Percentiles rank a stretch among this genome's conserved stretches.
These are phyloP conservation scores for Ia io DNA, from an alignment of 2,113 vertebrate species.

Conservation along the genomic window DNA sequence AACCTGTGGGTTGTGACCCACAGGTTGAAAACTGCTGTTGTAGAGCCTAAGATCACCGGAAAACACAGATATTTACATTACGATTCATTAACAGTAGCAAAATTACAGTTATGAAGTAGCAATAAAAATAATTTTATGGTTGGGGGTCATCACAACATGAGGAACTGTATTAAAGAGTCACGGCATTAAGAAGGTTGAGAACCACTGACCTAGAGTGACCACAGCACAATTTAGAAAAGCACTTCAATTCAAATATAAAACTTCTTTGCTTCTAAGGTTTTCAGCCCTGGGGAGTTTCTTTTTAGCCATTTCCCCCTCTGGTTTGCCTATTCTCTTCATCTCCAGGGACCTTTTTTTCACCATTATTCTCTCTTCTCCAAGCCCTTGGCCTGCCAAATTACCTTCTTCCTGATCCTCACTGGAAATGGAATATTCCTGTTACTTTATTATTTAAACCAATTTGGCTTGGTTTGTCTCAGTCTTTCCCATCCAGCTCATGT, in stretches of 20 bases:
- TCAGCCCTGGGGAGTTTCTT: not conserved
- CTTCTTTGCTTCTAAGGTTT: not conserved
- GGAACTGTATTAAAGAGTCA: too few relatives aligned
- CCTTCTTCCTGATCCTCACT: slow-evolving; percentile 6
- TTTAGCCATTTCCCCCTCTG: not conserved
- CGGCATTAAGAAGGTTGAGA: too few relatives aligned
- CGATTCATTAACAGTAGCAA: too few relatives aligned
- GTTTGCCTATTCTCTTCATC: not conserved
- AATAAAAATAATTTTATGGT: too few relatives aligned
- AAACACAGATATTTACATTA: too few relatives aligned
- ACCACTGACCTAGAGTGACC: not conserved
- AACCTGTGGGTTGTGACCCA: too few relatives aligned
- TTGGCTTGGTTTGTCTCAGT: slow-evolving; percentile 20
- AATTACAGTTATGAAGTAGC: too few relatives aligned
- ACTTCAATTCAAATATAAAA: not conserved
- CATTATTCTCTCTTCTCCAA: not conserved
- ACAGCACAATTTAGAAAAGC: not conserved
- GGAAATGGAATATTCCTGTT: slow-evolving; percentile 40
- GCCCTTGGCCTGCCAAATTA: not conserved
- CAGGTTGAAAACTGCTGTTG: too few relatives aligned
- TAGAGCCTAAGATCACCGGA: too few relatives aligned
- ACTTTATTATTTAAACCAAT: slow-evolving; percentile 38
- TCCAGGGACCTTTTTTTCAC: not conserved
- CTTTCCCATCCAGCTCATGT: not conserved
- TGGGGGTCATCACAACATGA: too few relatives aligned